Conservation (phyloP, 2,113 vertebrate genomes). For the Orycteropus afer region DNA sequence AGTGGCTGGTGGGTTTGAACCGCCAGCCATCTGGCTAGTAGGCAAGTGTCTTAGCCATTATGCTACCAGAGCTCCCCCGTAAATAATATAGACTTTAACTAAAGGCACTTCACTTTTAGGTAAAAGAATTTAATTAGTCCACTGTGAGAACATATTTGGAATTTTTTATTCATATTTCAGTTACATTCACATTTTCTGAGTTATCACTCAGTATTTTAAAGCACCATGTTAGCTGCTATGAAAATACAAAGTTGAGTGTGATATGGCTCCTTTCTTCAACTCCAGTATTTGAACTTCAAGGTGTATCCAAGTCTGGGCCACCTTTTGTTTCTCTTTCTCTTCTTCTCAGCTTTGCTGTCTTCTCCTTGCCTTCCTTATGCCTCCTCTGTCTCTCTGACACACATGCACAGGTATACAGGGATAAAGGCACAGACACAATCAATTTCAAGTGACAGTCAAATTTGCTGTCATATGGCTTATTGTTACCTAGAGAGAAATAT, state of each 20-base stretch:
- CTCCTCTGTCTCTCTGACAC: neutral
- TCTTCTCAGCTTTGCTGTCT: neutral
- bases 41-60: too few relatives aligned
- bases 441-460: neutral
- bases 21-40: too few relatives aligned
- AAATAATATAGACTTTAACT: neutral
- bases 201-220: neutral
- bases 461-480: neutral
- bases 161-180: neutral
- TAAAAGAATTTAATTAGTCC: neutral
- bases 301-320: neutral
- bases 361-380: neutral
- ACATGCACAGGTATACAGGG: neutral
- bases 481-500: neutral
- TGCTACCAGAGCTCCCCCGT: too few relatives aligned
- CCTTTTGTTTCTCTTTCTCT: neutral
- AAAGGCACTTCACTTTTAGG: neutral
- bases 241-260: neutral
- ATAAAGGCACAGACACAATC: neutral
- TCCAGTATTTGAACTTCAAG: neutral
- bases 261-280: neutral
- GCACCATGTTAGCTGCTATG: accelerated
- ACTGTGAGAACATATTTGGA: neutral
- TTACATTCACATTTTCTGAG: neutral
- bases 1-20: too few relatives aligned